Percentiles rank a stretch among this genome's conserved stretches.
These are phyloP conservation scores for Patella depressa DNA, from an alignment of 2,888 invertebrate species.

Conservation along the genomic window DNA sequence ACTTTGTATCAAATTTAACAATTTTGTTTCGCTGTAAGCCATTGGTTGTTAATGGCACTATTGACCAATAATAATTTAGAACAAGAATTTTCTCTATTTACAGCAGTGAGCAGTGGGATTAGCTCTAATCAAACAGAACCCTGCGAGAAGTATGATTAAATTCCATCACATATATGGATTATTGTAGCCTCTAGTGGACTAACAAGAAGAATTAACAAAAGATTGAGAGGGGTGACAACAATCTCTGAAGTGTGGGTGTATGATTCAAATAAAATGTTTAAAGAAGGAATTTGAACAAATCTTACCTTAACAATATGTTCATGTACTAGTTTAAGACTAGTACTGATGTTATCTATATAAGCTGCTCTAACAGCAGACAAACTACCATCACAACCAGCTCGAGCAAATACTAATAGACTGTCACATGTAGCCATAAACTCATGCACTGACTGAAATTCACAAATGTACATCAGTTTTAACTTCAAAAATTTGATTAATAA, in stretches of 20 bases:
- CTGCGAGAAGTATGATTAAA: no score
- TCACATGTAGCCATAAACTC: slow-evolving; percentile 55
- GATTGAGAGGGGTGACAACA: not conserved
- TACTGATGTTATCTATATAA: slow-evolving; percentile 57
- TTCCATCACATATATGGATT: not conserved
- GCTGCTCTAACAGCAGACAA: slow-evolving; percentile 53
- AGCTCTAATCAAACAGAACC: no score
- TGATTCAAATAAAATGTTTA: no score
- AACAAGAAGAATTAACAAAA: not conserved
- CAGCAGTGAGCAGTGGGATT: no score
- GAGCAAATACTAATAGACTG: slow-evolving; percentile 58
- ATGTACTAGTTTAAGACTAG: slow-evolving; percentile 58
- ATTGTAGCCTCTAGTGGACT: not conserved
- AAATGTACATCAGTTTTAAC: slow-evolving; percentile 12
- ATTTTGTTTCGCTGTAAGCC: no score
- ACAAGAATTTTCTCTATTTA: no score
- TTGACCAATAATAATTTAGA: no score
- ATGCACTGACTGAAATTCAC: slow-evolving; percentile 46
- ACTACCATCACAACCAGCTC: slow-evolving; percentile 57
- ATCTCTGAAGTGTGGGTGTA: not conserved
- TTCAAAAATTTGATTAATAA: not conserved
- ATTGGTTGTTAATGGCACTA: no score
- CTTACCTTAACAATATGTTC: slow-evolving; percentile 59
- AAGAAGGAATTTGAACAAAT: not conserved
- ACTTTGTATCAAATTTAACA: no score